Evolutionary conservation across 2,888 invertebrate genomes (phyloP), one percentile per base, ranked within the genome.

Genomic region (Lycia hirtaria): DNA sequence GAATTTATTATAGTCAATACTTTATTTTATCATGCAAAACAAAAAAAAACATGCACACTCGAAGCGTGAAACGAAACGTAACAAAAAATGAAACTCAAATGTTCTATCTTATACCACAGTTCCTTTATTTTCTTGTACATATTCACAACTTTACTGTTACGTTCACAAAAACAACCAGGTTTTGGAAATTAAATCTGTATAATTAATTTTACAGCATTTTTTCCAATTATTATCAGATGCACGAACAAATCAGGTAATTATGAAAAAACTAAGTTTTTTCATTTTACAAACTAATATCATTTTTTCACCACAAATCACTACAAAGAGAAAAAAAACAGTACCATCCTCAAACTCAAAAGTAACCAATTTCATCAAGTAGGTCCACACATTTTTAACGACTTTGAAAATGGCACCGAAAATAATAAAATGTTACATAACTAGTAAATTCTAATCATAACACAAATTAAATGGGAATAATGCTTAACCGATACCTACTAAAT

Each of bases 101-200:
- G 47, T 75, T 79, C 83, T 86, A 88, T 81, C 82, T 83, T 83
- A 87, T 75, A 87, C 78, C 80, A 80, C 77, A 81, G 78, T 82
- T 40, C 80, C 76, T 74, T 88, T 88, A 87, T 87, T 87, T 88
- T 83, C 85, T 88, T 87, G 87, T 89, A 89, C 87, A 85, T 85
- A 80, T 75, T 87, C 85, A 88, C 87, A 88, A 86, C 83, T 85
- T 84, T 76, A 86, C 83, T 85, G 84, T 76, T 79, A 76, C 70
- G 80, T 81, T 80, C 77, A 78, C 76, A 76, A 17, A 76, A 84
- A 84, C 80, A 87, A 85, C 80, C 80, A 71, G 79, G 66, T 71
- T 57, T 65, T 60, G 64, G 60, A 65, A 64, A 67, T 53, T 32
- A 40, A 62, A 62, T 56, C 47, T 57, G 51, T 47, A n/a, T n/a